These are phyloP conservation scores for Drosophila rufa DNA, from an alignment of 1,140 invertebrate species.

Conservation along the genomic window DNA sequence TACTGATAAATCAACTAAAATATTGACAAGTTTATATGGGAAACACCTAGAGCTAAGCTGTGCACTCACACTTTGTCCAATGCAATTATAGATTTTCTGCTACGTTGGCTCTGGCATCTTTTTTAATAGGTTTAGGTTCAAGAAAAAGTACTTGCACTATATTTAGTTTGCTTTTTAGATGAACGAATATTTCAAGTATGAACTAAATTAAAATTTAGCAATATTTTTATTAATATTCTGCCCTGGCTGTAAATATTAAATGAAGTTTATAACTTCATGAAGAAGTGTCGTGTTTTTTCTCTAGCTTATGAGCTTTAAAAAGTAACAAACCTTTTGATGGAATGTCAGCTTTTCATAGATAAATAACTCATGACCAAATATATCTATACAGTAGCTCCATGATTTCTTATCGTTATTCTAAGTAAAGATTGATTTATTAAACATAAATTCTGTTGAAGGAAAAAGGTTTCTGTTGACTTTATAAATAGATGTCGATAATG, in stretches of 20 bases:
- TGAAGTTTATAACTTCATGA: background rate
- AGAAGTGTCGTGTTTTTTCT: background rate
- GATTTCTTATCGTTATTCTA: conserved; percentile 2
- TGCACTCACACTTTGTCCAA: background rate
- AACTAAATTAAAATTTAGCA: too few species aligned
- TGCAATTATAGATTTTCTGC: background rate
- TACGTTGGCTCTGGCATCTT: background rate
- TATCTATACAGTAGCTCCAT: background rate
- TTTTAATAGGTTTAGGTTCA: background rate
- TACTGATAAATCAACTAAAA: background rate
- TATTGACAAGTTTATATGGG: conserved; percentile 31
- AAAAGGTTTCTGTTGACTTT: background rate
- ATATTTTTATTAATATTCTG: background rate
- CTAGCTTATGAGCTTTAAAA: background rate
- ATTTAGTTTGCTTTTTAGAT: background rate
- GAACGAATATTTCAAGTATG: background rate
- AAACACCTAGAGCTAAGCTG: conserved; percentile 3
- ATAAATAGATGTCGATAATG: conserved; percentile 26
- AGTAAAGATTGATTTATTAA: conserved; percentile 10
- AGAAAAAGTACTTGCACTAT: background rate
- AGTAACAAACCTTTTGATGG: background rate
- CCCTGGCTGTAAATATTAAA: background rate
- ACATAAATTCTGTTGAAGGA: background rate
- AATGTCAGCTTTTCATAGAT: background rate
- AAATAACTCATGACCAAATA: background rate